Base-by-base conservation (phyloP, 2,797 vertebrate species). In the Ceryle rudis region DNA sequence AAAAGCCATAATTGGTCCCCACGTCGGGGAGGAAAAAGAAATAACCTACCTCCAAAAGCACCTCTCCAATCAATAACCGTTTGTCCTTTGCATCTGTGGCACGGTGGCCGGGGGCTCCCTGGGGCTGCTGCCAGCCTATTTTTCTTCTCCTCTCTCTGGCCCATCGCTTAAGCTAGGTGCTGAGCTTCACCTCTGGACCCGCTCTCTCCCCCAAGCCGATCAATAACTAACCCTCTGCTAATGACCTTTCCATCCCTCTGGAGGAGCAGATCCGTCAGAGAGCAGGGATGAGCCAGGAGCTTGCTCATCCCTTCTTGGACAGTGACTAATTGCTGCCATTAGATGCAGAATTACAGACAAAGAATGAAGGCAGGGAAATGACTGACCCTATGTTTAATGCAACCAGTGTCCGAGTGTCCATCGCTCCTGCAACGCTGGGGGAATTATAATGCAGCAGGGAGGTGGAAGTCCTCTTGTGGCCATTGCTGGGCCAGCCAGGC, bases 291-390 rank as follows among this genome's bases (percentile, higher is more conserved):
- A 95, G 81, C 74, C 66, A 95, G 96, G 88, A 82, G 93, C 89
- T 95, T 86, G 77, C 95, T 93, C 92, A 81, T 90, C 91, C 96
- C 60, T 97, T 47, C 42, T 91, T 37, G 94, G 98, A 98, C 98
- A 98, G 97, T 98, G 98, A 98, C 97, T 98, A 98, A 98, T 98
- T 97, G 94, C 97, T 96, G 92, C 95, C 97, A 97, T 98, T 98
- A 98, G 95, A 95, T 41, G 86, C 95, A 85, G 89, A 79, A 97
- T 97, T 97, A 94, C 95, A 86, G 82, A 90, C 96, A 97, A 93
- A 96, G 96, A 55, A 83, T 57, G 90, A 89, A 96, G 66, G 52
- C 81, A 73, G 92, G 75, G 64, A 96, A 90, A 96, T 86, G 95
- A 84, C 92, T 73, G 77, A 71, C 62, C 86, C 91, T 5, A 82